phyloP scores from a whole-genome alignment of 2,113 vertebrate species.

The Osmerus mordax region DNA sequence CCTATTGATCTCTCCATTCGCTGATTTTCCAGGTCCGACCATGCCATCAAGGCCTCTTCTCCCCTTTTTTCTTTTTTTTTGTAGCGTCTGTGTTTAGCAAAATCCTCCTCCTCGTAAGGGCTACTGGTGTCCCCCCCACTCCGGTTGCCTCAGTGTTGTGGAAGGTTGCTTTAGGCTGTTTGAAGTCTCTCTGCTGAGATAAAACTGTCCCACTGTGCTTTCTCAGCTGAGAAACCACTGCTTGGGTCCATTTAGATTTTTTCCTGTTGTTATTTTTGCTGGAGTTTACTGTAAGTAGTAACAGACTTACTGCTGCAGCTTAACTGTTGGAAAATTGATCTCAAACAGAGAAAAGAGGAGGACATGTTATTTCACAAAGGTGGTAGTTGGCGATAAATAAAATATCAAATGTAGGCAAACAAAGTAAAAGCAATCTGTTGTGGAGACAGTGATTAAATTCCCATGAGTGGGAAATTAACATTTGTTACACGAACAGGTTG shows the following conservation, averaged over 20 bases:
- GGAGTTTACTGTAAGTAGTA: conserved; percentile 8
- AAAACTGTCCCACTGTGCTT: conserved; percentile 42
- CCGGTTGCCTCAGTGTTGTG: conserved; percentile 32
- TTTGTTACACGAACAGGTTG: too few species aligned
- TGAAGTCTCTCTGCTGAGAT: conserved; percentile 16
- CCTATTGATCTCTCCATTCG: conserved; percentile 77
- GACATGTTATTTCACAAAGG: not conserved
- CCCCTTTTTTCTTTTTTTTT: conserved; percentile 18
- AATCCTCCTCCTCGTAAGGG: conserved; percentile 33
- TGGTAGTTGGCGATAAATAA: not conserved
- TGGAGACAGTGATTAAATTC: too few species aligned
- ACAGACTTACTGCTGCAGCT: conserved; percentile 14
- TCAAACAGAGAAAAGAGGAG: conserved; percentile 11
- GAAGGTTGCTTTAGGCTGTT: conserved; percentile 48
- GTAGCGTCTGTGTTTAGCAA: conserved; percentile 18
- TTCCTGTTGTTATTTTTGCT: conserved; percentile 12
- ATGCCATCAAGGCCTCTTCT: conserved; percentile 3
- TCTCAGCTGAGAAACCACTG: conserved; percentile 45
- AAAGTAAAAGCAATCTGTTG: not conserved
- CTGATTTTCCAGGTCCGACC: conserved; percentile 47
- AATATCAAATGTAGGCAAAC: not conserved
- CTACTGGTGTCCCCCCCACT: conserved; percentile 18
- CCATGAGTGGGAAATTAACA: not conserved
- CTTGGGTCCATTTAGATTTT: conserved; percentile 38
- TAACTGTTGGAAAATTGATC: not conserved